Base-by-base conservation (phyloP, 2,113 vertebrate genomes). In the Choloepus hoffmanni region DNA sequence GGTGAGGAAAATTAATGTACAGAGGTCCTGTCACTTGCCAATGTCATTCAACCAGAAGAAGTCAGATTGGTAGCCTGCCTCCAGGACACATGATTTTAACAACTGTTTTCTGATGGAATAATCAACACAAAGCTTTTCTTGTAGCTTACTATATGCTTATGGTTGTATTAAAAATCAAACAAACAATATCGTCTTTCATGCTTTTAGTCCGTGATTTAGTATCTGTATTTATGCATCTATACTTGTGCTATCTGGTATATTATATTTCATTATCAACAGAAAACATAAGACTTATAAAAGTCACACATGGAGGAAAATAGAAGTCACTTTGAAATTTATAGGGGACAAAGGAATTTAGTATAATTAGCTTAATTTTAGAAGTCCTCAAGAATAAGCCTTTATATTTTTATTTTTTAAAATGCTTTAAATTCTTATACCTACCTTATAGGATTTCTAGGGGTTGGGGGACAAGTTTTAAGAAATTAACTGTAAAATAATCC, bases 361-460 rank as follows among this genome's bases (percentile, higher is more conserved):
- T 63, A 60, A 77, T 78, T 83, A 83, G 76, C 30, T 63, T 55
- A 55, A 67, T 53, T 92, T 87, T 48, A 45, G 84, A 95, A 50
- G 8, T 15, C 40, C 7, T 88, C 30, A 74, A 48, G 23, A 67
- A 79, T 55, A 83, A 83, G 30, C 0, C 11, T 43, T 70, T 87
- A 58, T 7, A 28, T 78, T 45, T 85, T 74, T 28, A 70, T 55
- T 73, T 81, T 81, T 58, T 14, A 40, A 83, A 74, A 65, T 73
- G 2, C 1, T 84, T 85, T 65, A 43, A 40, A 79, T 50, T 93
- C 24, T 86, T 81, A 72, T 73, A 74, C 81, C 50, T 62, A 68
- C 13, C 19, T 63, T 15, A n/a, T 45, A 85, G 12, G 13, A 43
- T 63, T 86, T 81, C 13, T 76, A 8, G 33, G 36, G 36, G 36